Base-by-base conservation (phyloP, 1,140 invertebrate species). In the Dreissena rostriformis region DNA sequence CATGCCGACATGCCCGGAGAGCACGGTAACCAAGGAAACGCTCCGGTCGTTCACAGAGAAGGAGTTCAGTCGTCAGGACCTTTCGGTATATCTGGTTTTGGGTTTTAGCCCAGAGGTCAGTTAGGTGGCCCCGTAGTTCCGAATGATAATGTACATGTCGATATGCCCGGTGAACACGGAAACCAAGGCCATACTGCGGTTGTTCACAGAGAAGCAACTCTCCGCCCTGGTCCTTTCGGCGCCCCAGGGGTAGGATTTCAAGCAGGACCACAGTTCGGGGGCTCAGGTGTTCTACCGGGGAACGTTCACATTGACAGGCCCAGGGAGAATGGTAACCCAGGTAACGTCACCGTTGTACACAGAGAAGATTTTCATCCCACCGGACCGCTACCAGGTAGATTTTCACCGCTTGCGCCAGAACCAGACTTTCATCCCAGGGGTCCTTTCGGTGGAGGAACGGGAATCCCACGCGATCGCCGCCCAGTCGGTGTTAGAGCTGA, bases 1-100 rank as follows among this genome's bases (percentile, higher is more conserved):
- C 67, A 68, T 68, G 67, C 24, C 19, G 67, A 68, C 26, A 26
- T 68, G 19, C 67, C 67, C 1, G 67, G 67, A 4, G 19, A 68
- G 26, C 67, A 68, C 29, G 67, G 67, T 17, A 68, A 68, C 29
- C 24, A 68, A 19, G 67, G 17, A 39, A 28, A 28, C 15, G 29
- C 26, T 26, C 5, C 67, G 15, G 26, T 68, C 24, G 15, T 68
- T 22, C 67, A 68, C 29, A 26, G 67, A 68, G 67, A 68, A 26
- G 29, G 29, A 68, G 67, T 26, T 22, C 19, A 28, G 1, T 19
- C 24, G 17, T n/a, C 24, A 17, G 26, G 19, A 68, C 61, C 61
- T 22, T n/a, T 63, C 61, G 24, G 24, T 26, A 22, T 11, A 5
- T 63, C 19, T n/a, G 39, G 39, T 39, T 5, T 17, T 28, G 67